Evolutionary conservation across 2,797 vertebrate species (phyloP).

Genomic region (Cyprinodon diabolis): DNA sequence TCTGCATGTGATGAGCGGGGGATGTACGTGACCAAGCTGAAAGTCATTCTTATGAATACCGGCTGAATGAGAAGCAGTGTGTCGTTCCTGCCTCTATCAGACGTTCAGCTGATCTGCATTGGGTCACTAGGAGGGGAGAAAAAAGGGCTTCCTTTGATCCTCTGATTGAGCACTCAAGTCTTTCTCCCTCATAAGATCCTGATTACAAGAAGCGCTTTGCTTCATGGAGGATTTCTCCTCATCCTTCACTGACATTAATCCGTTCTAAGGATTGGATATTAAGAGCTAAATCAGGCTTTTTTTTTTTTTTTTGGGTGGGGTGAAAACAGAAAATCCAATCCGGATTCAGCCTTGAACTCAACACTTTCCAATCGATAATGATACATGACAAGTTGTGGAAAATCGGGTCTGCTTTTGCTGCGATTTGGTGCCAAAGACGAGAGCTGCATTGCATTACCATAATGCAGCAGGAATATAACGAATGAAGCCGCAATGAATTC

Average conservation of each 20-base stretch:
- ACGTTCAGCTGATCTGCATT: constrained; percentile 36
- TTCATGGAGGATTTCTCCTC: constrained; percentile 59
- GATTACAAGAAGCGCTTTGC: constrained; percentile 67
- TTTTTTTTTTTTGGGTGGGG: constrained; percentile 47
- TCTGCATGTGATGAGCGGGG: constrained; percentile 21
- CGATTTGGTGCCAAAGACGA: constrained; percentile 53
- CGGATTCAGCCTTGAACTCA: constrained; percentile 47
- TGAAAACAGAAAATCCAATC: constrained; percentile 63
- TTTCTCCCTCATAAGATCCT: constrained; percentile 31
- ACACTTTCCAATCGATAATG: constrained; percentile 59
- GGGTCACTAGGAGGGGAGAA: constrained; percentile 20
- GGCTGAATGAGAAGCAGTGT: constrained; percentile 22
- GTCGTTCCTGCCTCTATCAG: constrained; percentile 33
- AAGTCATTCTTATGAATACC: constrained; percentile 57
- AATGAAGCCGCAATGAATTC: constrained; percentile 64
- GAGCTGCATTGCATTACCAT: constrained; percentile 47
- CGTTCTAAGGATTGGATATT: constrained; percentile 58
- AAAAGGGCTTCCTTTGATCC: constrained; percentile 38
- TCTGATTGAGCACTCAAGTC: constrained; percentile 52
- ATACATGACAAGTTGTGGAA: constrained; percentile 46
- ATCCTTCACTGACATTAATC: constrained; percentile 63
- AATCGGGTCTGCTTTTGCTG: constrained; percentile 32
- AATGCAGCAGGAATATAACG: constrained; percentile 62
- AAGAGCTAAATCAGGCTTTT: constrained; percentile 42
- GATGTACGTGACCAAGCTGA: constrained; percentile 39